phyloP scores from a whole-genome alignment of 2,888 invertebrate species.

The Nephrotoma guestfalica region DNA sequence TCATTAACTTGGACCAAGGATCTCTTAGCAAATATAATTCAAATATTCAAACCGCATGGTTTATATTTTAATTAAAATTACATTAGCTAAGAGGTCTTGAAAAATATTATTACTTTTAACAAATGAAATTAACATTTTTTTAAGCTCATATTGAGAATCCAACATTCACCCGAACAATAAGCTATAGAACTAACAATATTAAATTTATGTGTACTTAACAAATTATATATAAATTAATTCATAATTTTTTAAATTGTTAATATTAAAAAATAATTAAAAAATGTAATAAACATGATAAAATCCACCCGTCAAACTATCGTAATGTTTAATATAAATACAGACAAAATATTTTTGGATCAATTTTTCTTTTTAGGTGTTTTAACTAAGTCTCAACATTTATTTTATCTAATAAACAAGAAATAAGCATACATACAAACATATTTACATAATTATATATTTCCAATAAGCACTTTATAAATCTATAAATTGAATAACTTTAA shows the following conservation, averaged over 20 bases:
- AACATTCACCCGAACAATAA: no score
- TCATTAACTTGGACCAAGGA: no score
- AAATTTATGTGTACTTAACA: no score
- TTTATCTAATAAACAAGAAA: not conserved
- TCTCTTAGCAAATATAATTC: no score
- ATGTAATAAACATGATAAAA: not conserved
- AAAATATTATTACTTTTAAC: no score
- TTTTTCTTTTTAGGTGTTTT: not conserved
- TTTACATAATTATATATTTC: not conserved
- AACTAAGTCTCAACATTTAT: not conserved
- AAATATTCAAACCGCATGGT: no score
- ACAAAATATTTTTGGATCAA: not conserved
- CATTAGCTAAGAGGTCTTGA: no score
- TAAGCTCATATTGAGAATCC: no score
- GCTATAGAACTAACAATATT: no score
- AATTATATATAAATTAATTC: not conserved
- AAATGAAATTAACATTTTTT: no score
- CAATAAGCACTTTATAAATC: not conserved
- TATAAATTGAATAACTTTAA: not conserved
- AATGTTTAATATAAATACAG: not conserved
- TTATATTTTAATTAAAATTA: no score
- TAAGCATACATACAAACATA: not conserved
- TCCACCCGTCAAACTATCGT: not conserved
- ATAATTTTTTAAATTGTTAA: not conserved
- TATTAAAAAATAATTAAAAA: not conserved